Base-by-base conservation (phyloP, 2,888 invertebrate genomes). In the Cancer borealis region DNA sequence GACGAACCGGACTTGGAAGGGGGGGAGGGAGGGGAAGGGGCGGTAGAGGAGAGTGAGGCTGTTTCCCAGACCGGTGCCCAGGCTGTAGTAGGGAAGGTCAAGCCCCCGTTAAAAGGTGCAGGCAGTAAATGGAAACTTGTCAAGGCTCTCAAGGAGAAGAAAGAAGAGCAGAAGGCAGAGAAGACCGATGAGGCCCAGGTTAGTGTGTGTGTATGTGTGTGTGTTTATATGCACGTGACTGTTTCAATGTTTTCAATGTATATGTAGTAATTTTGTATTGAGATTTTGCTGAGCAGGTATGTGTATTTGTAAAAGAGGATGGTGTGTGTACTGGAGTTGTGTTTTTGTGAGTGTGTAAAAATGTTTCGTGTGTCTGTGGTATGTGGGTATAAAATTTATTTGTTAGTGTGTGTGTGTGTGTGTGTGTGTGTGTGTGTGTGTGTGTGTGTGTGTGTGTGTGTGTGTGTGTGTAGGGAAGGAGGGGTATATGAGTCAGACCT, bases 101-200 rank as follows among this genome's bases (percentile, higher is more conserved):
- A 95, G 84, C 66, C 87, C 39, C 49, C 49, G 1, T 26, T 89
- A 30, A 97, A 97, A 90, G 97, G 97, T 17, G 97, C 98, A 92
- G 98, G 98, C 12, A 98, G 98, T 96, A 98, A 98, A 96, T 99
- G 99, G 99, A 98, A 98, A 96, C 97, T 99, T 88, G 97, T 99
- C 3, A 99, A 98, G 97, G 98, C 98, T 0, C 96, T 99, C 49
- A 98, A 98, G 96, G 98, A 99, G 96, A 97, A 98, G 95, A 98
- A 99, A 97, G 98, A 98, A 3, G 98, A 98, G 54, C 93, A 96
- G 91, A 96, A 94, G 66, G 92, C 95, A 8, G 92, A 93, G 89
- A 88, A 93, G 84, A 91, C 94, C 92, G 92, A 91, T 17, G 95
- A 96, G 30, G 45, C 89, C 73, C 87, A 90, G 95, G 95, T 95